phyloP scores from a whole-genome alignment of 2,113 vertebrate genomes.

The Falcunculus frontatus region DNA sequence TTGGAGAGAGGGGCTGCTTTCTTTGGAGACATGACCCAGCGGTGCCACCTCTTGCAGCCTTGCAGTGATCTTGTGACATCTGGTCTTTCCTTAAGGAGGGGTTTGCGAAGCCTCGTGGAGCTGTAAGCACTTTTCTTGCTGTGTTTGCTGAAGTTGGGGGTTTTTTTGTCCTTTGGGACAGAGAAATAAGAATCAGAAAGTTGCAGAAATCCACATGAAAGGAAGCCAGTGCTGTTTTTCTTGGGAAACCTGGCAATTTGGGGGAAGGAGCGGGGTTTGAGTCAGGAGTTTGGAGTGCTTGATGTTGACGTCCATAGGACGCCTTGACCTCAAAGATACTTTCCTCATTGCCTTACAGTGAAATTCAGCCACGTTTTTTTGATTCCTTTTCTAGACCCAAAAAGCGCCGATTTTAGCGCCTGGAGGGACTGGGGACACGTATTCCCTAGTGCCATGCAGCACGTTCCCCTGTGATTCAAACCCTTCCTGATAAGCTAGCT shows the following conservation, averaged over 20 bases:
- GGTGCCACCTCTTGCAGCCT: neutral
- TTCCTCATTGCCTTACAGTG: neutral
- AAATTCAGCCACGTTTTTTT: neutral
- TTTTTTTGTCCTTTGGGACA: neutral
- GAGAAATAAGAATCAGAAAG: neutral
- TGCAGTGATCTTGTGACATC: neutral
- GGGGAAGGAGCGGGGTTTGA: neutral
- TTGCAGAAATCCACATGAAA: constrained; percentile 32
- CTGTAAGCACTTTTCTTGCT: constrained; percentile 42
- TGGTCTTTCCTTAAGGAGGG: neutral
- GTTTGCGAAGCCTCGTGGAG: neutral
- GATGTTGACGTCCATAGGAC: neutral
- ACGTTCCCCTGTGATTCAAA: neutral
- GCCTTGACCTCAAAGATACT: neutral
- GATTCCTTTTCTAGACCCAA: neutral
- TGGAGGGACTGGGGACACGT: neutral
- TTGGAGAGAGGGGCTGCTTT: neutral
- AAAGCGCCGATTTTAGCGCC: neutral
- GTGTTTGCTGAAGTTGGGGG: neutral
- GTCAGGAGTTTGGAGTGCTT: neutral
- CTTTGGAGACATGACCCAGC: neutral
- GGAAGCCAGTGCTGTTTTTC: neutral
- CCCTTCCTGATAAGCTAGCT: neutral
- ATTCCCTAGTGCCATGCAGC: neutral
- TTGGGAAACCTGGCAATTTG: constrained; percentile 11